Base-by-base conservation (phyloP, 2,888 invertebrate genomes). In the Yponomeuta plumbellus region DNA sequence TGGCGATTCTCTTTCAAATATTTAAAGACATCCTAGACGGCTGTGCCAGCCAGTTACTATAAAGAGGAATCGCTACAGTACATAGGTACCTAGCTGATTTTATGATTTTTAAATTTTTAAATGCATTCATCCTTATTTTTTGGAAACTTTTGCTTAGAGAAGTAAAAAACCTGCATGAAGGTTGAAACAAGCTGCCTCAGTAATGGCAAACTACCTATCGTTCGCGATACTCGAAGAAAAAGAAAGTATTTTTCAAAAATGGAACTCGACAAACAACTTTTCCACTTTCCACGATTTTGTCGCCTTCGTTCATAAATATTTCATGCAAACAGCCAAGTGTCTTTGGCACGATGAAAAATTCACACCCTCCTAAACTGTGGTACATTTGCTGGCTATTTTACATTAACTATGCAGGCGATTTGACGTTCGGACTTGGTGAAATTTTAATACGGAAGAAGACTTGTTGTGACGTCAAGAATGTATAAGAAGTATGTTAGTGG, bases 291-390 rank as follows among this genome's bases (percentile, higher is more conserved):
- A 44, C 44, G 17, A 17, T 44, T 44, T 44, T 44, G 44, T 44
- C 44, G 44, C 44, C 13, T 17, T 17, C 44, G 44, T 44, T 44
- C 44, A 44, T 62, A 34, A 62, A 62, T 11, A 8, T 34, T 62
- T 62, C 62, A 62, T 3, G 13, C 59, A 11, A 59, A 59, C 59
- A 21, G 59, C 23, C 59, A 34, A 23, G 21, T 52, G n/a, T 20
- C n/a, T 52, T 61, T 66, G 66, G 23, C 66, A 21, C 66, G 13
- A 22, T 67, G 39, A 67, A 63, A 62, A 62, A 67, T 67, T 67
- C 59, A 67, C 58, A 40, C 57, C 59, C 59, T 44, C 59, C 59
- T 66, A 66, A 66, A 59, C 39, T 62, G 59, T 44, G 44, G 44
- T 44, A 44, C 44, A 44, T 44, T 44, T 17, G 44, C 44, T 17